phyloP scores from a whole-genome alignment of 2,113 vertebrate species.

The Cervus canadensis region DNA sequence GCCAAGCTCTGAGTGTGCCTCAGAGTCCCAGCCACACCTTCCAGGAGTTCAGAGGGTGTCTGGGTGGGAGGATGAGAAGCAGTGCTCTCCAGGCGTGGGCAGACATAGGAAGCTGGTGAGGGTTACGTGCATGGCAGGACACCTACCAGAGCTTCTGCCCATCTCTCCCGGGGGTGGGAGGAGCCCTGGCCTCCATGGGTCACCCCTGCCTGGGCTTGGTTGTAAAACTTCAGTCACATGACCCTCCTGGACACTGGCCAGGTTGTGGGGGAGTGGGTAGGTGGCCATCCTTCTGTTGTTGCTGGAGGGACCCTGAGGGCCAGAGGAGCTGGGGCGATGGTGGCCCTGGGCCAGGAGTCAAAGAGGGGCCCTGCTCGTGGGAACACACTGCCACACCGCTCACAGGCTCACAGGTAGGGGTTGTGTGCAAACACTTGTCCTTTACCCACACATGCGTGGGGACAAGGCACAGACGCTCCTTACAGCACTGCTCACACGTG shows the following conservation, averaged over 20 bases:
- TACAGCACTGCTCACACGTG: accelerated
- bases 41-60: background rate
- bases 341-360: background rate
- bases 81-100: background rate
- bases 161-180: background rate
- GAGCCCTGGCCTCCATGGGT: background rate
- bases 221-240: background rate
- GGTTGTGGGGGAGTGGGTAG: background rate
- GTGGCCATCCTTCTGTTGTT: background rate
- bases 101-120: accelerated
- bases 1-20: background rate
- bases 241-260: background rate
- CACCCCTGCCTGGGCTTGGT: background rate
- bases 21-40: no score
- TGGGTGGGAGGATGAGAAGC: background rate
- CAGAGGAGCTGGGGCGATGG: background rate
- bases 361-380: background rate
- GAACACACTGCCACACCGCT: background rate
- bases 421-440: background rate
- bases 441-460: accelerated
- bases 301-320: background rate
- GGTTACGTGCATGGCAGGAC: accelerated
- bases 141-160: background rate
- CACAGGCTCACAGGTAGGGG: background rate
- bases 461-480: background rate